phyloP scores from a whole-genome alignment of 2,888 invertebrate species.

The Chymomyza procnemis region DNA sequence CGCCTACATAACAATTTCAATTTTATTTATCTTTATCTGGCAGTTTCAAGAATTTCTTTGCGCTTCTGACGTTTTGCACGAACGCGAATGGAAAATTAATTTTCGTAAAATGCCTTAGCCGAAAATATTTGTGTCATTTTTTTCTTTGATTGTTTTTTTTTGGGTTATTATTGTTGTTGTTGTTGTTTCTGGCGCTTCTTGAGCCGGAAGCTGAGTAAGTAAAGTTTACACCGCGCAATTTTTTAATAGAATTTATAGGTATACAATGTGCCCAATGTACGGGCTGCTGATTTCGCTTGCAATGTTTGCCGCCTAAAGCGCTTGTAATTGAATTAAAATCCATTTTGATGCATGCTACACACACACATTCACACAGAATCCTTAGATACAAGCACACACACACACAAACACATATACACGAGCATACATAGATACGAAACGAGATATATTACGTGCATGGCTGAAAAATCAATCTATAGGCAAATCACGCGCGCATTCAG shows the following conservation, averaged over 20 bases:
- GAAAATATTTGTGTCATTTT: background rate
- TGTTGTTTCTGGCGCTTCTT: background rate
- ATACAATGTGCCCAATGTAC: background rate
- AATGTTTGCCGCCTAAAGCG: constrained; percentile 6
- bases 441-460: constrained; percentile 9
- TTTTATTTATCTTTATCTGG: constrained; percentile 32
- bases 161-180: too few relatives aligned
- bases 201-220: background rate
- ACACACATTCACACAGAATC: too few relatives aligned
- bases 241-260: background rate
- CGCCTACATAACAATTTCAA: constrained; percentile 13
- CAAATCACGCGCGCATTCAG: constrained; percentile 45
- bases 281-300: background rate
- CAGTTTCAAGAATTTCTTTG: constrained; percentile 25
- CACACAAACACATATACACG: background rate
- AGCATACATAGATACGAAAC: background rate
- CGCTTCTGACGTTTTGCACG: background rate
- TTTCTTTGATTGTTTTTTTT: background rate
- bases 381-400: too few relatives aligned
- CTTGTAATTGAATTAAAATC: constrained; percentile 44
- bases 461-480: constrained; percentile 47
- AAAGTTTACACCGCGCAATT: background rate
- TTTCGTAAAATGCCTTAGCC: constrained; percentile 24
- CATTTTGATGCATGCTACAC: constrained; percentile 9
- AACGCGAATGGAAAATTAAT: constrained; percentile 42